A percentile compares a stretch with the other conserved stretches of the same genome.
phyloP scores from a whole-genome alignment of 1,140 invertebrate genomes.

The Mercenaria mercenaria region DNA sequence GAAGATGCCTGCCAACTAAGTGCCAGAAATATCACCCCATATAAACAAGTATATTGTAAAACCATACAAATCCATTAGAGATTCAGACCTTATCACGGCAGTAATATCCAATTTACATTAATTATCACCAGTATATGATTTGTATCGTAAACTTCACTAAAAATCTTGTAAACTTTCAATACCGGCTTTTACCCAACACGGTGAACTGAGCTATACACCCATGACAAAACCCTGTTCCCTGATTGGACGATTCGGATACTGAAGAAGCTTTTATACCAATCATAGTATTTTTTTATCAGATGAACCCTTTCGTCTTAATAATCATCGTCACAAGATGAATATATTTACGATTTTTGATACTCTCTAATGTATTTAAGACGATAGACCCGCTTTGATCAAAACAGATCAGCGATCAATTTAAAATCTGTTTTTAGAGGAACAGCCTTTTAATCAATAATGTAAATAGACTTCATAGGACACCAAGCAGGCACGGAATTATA shows the following conservation, averaged over 20 bases:
- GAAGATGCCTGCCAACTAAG: too few species aligned
- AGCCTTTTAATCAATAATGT: slow-evolving; percentile 51
- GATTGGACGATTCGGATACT: slow-evolving; percentile 25
- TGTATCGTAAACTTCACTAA: slow-evolving; percentile 36
- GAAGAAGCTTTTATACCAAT: slow-evolving; percentile 33
- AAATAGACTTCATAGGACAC: slow-evolving; percentile 19
- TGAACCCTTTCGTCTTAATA: neutral
- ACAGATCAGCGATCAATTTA: slow-evolving; percentile 19
- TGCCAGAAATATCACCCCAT: neutral
- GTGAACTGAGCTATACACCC: neutral
- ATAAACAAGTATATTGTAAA: slow-evolving; percentile 27
- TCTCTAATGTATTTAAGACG: slow-evolving; percentile 36
- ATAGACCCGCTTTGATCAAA: slow-evolving; percentile 6
- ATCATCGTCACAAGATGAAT: neutral
- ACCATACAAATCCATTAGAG: slow-evolving; percentile 56
- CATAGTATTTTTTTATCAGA: neutral
- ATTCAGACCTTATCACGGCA: slow-evolving; percentile 1
- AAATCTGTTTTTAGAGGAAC: slow-evolving; percentile 21
- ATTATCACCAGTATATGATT: slow-evolving; percentile 46
- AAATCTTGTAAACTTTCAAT: slow-evolving; percentile 44
- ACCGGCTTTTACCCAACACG: neutral
- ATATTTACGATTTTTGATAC: slow-evolving; percentile 40
- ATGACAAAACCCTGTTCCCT: neutral
- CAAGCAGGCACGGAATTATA: neutral
- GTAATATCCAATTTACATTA: slow-evolving; percentile 46